A percentile compares a stretch with the other conserved stretches of the same genome.
phyloP scores from a whole-genome alignment of 2,113 vertebrate genomes.

The Centrocercus urophasianus region DNA sequence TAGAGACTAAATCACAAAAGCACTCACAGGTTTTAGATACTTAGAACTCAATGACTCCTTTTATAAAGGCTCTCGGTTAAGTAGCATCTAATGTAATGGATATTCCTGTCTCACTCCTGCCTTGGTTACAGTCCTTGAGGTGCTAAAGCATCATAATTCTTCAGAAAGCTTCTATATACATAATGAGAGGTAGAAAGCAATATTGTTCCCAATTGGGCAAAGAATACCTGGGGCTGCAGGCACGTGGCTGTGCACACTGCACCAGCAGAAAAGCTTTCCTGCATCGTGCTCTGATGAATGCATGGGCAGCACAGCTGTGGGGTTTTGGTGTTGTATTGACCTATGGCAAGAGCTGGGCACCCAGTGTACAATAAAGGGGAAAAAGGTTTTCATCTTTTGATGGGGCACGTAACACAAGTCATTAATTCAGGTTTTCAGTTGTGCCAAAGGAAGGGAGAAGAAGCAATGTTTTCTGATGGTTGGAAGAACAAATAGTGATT shows the following conservation, averaged over 20 bases:
- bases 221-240: neutral
- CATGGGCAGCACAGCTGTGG: rapidly evolving
- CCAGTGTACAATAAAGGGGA: neutral
- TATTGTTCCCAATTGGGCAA: neutral
- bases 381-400: neutral
- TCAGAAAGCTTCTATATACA: neutral
- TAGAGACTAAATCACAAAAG: neutral
- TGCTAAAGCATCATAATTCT: neutral
- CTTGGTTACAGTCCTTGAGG: neutral
- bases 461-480: neutral
- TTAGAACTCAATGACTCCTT: neutral
- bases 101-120: neutral
- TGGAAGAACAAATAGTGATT: neutral
- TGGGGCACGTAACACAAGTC: rapidly evolving
- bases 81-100: neutral
- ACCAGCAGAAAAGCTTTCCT: neutral
- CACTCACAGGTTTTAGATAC: neutral
- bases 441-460: neutral
- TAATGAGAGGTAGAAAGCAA: neutral
- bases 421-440: conserved; percentile 6
- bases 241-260: rapidly evolving
- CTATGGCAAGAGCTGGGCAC: neutral
- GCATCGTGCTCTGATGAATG: neutral
- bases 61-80: neutral
- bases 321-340: neutral